A percentile compares a stretch with the other conserved stretches of the same genome.
Conservation (phyloP, 35 echinoderm and acorn worm species). For the Heliocidaris tuberculata region DNA sequence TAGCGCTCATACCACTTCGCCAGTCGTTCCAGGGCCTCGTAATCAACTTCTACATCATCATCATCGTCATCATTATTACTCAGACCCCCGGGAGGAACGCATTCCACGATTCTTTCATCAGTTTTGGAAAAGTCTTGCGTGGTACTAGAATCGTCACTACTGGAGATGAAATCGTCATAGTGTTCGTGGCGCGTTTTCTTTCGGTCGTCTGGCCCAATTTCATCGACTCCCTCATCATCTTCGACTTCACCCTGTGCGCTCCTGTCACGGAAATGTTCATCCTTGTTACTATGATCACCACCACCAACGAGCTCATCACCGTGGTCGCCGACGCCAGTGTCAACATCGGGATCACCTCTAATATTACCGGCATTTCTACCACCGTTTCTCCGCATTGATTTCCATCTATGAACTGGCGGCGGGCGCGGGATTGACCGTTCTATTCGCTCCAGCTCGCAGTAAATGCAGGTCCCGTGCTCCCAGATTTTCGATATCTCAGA, state of each 20-base stretch:
- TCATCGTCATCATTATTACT: background rate
- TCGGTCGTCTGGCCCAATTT: background rate
- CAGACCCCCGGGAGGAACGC: background rate
- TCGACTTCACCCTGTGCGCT: background rate
- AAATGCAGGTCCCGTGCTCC: background rate
- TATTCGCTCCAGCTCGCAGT: background rate
- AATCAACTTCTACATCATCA: background rate
- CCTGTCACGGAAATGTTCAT: background rate
- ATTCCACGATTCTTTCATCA: background rate
- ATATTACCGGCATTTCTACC: background rate
- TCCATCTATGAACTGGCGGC: background rate
- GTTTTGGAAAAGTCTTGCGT: background rate
- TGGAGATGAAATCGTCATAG: background rate
- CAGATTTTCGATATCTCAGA: background rate
- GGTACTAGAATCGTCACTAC: background rate
- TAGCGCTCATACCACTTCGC: constrained; percentile 25
- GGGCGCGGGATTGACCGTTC: background rate
- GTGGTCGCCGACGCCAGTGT: background rate
- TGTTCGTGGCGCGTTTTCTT: background rate
- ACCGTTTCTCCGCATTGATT: background rate
- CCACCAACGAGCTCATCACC: background rate
- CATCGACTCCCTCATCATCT: background rate
- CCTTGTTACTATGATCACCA: background rate
- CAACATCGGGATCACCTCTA: background rate
- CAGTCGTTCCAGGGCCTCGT: background rate